Evolutionary conservation across 2,113 vertebrate species (phyloP), one percentile per base, ranked within the genome.

Genomic region (Suncus etruscus): DNA sequence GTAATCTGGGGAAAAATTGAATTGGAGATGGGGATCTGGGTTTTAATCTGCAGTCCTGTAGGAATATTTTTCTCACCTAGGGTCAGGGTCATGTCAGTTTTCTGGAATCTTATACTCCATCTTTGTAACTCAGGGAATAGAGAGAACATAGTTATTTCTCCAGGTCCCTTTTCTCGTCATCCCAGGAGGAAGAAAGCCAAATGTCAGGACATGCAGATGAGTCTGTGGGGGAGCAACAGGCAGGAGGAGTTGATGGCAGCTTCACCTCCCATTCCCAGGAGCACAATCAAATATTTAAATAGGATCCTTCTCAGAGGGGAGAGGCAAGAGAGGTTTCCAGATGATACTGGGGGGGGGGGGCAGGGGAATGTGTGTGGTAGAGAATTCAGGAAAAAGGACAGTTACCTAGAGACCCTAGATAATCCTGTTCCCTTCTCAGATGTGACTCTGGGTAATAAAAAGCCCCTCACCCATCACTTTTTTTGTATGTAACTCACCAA

Each of bases 221-320:
- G 96, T 93, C 91, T 96, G 96, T 94, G 61, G 93, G 97, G 96
- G 85, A 96, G 91, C 80, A 68, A 93, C 94, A 94, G 93, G 80
- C 96, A 93, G 92, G 95, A 84, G 75, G 81, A 16, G 90, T 94
- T 97, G 97, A 95, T 96, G 95, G 97, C 95, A 96, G 96, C 95
- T 96, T 96, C 92, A 94, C 93, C 97, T 97, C 94, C 96, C 74
- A 91, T 97, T 92, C 94, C 68, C 91, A 93, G 63, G 96, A 96
- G 96, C 93, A 97, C 97, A 98, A 98, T 98, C 97, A 98, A 95
- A 97, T 97, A 98, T 97, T 97, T 96, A 97, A 97, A 98, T 97
- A 81, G 92, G 65, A 86, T 97, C 94, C 96, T 83, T 83, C 88
- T 82, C 65, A 31, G 54, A 11, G 50, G 73, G 65, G 83, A 91